Base-by-base conservation (phyloP, 2,113 vertebrate genomes). In the Micronycteris hirsuta region DNA sequence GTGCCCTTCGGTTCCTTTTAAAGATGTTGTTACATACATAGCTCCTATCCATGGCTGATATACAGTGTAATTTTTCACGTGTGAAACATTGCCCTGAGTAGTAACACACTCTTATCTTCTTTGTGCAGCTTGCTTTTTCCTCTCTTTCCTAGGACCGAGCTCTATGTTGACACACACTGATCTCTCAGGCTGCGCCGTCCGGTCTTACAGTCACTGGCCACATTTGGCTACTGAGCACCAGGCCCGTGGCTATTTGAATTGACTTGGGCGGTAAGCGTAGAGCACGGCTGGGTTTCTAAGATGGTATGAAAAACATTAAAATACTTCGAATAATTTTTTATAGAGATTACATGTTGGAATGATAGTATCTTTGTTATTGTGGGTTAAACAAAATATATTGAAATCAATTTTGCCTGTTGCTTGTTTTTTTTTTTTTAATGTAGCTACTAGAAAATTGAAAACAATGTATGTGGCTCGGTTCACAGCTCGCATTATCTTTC, bases 351-450 rank as follows among this genome's bases (percentile, higher is more conserved):
- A 26, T 63, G 38, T 58, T 91, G 56, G 87, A 74, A 87, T 68
- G 19, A 43, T 67, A 82, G 67, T n/a, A 38, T 74, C 93, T 91
- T 81, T 38, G 31, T 54, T 47, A 67, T 70, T 38, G 12, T 43
- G 14, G 14, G 6, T 86, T 91, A 71, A 93, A 45, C 74, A 82
- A 89, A 96, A 49, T 77, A 43, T 28, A 93, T 47, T 84, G 43
- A 92, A 81, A 86, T 92, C 49, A 80, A 56, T 36, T 76, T 73
- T 31, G 47, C 68, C 54, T 76, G 28, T 63, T 31, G 31, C 61
- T 61, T 61, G 58, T 61, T 16, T 20, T 19, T 9, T 20, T 12
- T 65, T 77, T 83, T 54, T 56, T 43, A n/a, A 82, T 10, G 31
- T 61, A 52, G 20, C 63, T 43, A 41, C 63, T 47, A 36, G n/a